Base-by-base conservation (phyloP, 2,797 vertebrate genomes). In the Pampus argenteus region DNA sequence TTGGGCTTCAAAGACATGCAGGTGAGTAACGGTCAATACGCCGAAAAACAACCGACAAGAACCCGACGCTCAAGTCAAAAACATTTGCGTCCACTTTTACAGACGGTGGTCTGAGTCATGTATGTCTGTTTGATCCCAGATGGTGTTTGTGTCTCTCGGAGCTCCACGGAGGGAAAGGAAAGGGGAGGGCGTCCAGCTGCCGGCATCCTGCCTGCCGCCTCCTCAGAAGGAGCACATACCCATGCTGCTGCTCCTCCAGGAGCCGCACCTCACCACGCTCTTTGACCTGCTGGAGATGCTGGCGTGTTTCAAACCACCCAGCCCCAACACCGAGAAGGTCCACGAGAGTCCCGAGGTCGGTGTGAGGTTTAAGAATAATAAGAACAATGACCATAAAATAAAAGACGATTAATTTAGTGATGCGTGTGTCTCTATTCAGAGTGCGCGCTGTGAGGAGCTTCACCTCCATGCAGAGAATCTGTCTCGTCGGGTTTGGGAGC, bases 1-100 rank as follows among this genome's bases (percentile, higher is more conserved):
- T 88, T 99, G 82, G 98, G 98, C 28, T 99, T 99, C 87, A 99
- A 99, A 86, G 98, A 99, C 92, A 99, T 99, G 98, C 98, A 99
- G 98, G 98, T 98, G 91, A 74, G 15, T 31, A 15, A 51, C 3
- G 22, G 31, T 18, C 6, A 22, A 2, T 9, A 22, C 22, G 9
- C 11, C 47, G 4, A 36, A 50, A 5, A 17, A 26, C 15, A n/a
- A 14, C 17, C 25, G 14, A 4, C 28, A 11, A 25, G 48, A n/a
- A n/a, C n/a, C n/a, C n/a, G n/a, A n/a, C n/a, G n/a, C n/a, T n/a
- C n/a, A n/a, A n/a, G n/a, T n/a, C n/a, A n/a, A n/a, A 29, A 29
- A 8, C 28, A 29, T 29, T 29, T 29, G 6, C 28, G 6, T 31
- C 29, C 7, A 31, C 29, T 31, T 2, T 8, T 31, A 9, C 29